phyloP scores from a whole-genome alignment of 2,113 vertebrate species.

The Athene noctua region DNA sequence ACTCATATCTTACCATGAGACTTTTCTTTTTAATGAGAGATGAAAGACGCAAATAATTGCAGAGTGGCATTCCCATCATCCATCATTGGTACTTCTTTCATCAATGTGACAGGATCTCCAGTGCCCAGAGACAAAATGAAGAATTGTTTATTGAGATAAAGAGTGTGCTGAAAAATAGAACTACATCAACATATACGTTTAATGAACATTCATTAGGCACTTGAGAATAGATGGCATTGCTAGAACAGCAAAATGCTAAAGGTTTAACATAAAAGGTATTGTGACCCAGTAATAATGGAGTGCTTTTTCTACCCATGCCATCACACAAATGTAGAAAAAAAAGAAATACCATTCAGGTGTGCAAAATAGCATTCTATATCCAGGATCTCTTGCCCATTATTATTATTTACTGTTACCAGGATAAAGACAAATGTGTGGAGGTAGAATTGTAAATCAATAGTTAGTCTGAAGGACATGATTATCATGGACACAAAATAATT shows the following conservation, averaged over 20 bases:
- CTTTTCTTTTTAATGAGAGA: constrained; percentile 8
- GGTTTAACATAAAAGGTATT: background rate
- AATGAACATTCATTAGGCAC: background rate
- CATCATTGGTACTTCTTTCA: background rate
- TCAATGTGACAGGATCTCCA: background rate
- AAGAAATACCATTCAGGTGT: background rate
- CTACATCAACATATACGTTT: background rate
- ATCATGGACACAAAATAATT: background rate
- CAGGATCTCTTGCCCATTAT: background rate
- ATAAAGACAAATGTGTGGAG: background rate
- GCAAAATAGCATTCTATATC: background rate
- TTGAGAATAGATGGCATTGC: background rate
- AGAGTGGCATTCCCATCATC: background rate
- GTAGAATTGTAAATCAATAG: background rate
- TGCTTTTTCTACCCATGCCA: background rate
- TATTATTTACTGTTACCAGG: background rate
- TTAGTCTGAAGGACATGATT: background rate
- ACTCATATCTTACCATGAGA: background rate
- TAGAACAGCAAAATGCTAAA: background rate
- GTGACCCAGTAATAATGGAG: background rate
- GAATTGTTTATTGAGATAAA: background rate
- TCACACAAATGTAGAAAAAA: background rate
- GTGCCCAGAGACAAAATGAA: background rate
- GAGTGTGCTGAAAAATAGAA: background rate
- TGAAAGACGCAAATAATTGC: constrained; percentile 19